phyloP scores from a whole-genome alignment of 35 echinoderm and acorn worm genomes.

The Apostichopus japonicus region DNA sequence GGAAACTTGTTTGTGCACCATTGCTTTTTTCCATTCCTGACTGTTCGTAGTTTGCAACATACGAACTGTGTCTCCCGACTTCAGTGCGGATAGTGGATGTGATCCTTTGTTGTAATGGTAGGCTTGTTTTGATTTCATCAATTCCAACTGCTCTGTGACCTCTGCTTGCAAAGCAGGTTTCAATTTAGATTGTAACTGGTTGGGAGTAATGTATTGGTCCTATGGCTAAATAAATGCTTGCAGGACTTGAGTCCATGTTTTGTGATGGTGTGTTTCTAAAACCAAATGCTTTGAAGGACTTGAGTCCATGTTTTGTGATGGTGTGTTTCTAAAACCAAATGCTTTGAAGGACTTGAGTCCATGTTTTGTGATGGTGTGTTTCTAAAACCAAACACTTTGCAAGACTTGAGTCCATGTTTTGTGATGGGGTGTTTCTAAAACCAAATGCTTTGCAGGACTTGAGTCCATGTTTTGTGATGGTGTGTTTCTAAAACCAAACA shows the following conservation, averaged over 20 bases:
- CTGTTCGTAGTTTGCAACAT: not conserved
- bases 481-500: no score
- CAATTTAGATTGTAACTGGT: slow-evolving; percentile 23
- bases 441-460: not conserved
- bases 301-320: no score
- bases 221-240: slow-evolving; percentile 16
- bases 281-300: not conserved
- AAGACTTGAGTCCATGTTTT: slow-evolving; percentile 4
- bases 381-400: slow-evolving; percentile 19
- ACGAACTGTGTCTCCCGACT: slow-evolving; percentile 23
- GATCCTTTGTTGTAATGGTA: slow-evolving; percentile 37
- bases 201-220: slow-evolving; percentile 53
- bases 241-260: slow-evolving; percentile 21
- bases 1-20: not conserved
- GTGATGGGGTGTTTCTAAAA: not conserved
- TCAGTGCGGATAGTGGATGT: not conserved
- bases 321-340: no score
- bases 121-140: slow-evolving; percentile 31
- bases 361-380: slow-evolving; percentile 47
- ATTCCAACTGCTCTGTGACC: not conserved
- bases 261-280: slow-evolving; percentile 52
- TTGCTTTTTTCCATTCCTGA: slow-evolving; percentile 20
- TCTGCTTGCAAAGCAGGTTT: slow-evolving; percentile 2
- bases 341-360: no score
- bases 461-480: slow-evolving; percentile 20